A percentile compares a stretch with the other conserved stretches of the same genome.
Conservation (phyloP, 2,888 invertebrate genomes). For the Thecocarcelia acutangulata region DNA sequence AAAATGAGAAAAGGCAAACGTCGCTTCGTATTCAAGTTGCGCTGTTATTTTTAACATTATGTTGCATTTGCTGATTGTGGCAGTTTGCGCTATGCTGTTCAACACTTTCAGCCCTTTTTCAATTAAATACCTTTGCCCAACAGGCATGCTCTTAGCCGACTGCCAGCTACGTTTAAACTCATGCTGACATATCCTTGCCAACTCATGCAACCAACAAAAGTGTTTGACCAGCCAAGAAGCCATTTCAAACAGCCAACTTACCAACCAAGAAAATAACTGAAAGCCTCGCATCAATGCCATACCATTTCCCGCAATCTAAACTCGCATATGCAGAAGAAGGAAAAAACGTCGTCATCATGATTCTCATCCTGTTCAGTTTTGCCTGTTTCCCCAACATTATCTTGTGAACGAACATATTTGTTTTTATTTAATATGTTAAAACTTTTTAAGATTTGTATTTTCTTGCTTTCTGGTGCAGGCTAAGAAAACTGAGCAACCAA, state of each 20-base stretch:
- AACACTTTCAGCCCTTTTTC: conserved; percentile 68
- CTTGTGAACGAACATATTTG: conserved; percentile 50
- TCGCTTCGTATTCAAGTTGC: conserved; percentile 62
- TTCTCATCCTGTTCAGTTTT: conserved; percentile 25
- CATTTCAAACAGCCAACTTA: conserved; percentile 41
- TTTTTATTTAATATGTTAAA: conserved; percentile 56
- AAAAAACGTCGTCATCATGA: conserved; percentile 29
- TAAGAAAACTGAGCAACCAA: conserved; percentile 1
- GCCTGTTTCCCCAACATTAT: conserved; percentile 47
- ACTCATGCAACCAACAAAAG: conserved; percentile 63
- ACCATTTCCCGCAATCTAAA: conserved; percentile 39
- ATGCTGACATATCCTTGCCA: conserved; percentile 68
- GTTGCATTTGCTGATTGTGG: conserved; percentile 62
- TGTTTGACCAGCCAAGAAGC: conserved; percentile 56
- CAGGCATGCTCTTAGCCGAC: conserved; percentile 63
- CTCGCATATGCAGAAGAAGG: conserved; percentile 15
- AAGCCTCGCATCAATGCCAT: conserved; percentile 19
- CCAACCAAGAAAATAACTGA: conserved; percentile 44
- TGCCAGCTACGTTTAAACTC: conserved; percentile 68
- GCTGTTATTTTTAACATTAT: conserved; percentile 38
- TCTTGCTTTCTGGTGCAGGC: conserved; percentile 14
- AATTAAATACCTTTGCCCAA: conserved; percentile 67
- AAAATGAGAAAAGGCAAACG: conserved; percentile 69
- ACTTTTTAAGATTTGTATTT: conserved; percentile 44
- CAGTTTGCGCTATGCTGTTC: conserved; percentile 60